Evolutionary conservation across 2,113 vertebrate genomes (phyloP), one percentile per base, ranked within the genome.

Genomic region (Podarcis raffonei): DNA sequence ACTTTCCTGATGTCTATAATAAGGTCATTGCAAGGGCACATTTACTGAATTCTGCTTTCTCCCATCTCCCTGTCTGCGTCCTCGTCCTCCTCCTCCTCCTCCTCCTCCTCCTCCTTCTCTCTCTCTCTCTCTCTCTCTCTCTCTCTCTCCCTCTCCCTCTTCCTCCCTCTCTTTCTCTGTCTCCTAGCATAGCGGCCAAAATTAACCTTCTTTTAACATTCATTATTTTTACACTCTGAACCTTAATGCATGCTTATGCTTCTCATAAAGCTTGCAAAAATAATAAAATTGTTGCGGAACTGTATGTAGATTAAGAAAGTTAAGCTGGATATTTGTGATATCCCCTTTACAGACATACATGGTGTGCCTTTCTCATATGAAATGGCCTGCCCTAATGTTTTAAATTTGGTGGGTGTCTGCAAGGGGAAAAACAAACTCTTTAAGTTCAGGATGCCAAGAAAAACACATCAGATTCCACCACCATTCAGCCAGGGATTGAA

Each of bases 21-120:
- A 97, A 96, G 96, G 97, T 98, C 96, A 97, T 95, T 92, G 96
- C 94, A 94, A 97, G 97, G 97, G 94, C 95, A 93, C 84, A 81
- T 95, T 97, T 96, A 91, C 95, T 96, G 97, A 95, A 62, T 84
- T 89, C 83, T 53, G 32, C 53, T 91, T 48, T 25, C 69, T 87
- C 88, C 81, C 69, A 90, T 92, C 87, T 83, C 90, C 62, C 20
- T 48, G 42, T 16, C 20, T 90, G 96, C 95, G 9, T 2, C 9
- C 48, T 11, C n/a, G n/a, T n/a, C 48, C 48, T 48, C 48, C 48
- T 48, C 48, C 8, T 48, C 9, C 7, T 48, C 8, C 42, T 48
- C 9, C 7, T 48, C 42, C 8, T 48, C 9, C 48, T 48, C 1
- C 48, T 48, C 48, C 1, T 1, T 11, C 48, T 48, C 48, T 48